A percentile compares a stretch with the other conserved stretches of the same genome.
These are phyloP conservation scores for Dromiciops gliroides DNA, from an alignment of 2,113 vertebrate species.

Conservation along the genomic window DNA sequence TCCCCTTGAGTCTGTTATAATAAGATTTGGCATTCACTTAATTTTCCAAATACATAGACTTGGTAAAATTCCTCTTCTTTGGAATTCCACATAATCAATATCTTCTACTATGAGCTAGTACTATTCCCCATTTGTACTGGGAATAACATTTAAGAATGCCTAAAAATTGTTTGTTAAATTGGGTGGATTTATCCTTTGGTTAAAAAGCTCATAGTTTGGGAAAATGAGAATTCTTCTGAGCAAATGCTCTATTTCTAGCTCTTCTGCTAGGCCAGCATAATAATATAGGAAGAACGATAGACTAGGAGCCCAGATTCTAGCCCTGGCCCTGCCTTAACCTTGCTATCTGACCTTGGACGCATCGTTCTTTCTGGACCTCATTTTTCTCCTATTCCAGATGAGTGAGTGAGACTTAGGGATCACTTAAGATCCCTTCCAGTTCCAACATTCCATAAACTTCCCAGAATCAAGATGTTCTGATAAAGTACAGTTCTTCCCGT, in stretches of 20 bases:
- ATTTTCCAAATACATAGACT: neutral
- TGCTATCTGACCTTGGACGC: neutral
- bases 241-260: too few species aligned
- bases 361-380: neutral
- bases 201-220: neutral
- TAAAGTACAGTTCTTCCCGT: slow-evolving; percentile 27
- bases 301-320: neutral
- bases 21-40: neutral
- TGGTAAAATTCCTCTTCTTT: slow-evolving; percentile 14
- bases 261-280: neutral
- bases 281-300: neutral
- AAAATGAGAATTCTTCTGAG: neutral
- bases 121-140: neutral
- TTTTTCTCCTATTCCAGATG: neutral
- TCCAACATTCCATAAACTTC: neutral
- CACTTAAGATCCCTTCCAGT: neutral
- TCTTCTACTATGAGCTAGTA: neutral
- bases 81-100: neutral
- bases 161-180: neutral
- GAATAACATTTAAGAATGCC: neutral
- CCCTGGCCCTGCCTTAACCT: neutral
- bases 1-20: neutral
- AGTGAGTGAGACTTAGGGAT: neutral
- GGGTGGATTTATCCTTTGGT: neutral
- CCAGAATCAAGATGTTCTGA: neutral